Percentiles rank a stretch among this genome's conserved stretches.
Conservation (phyloP, 2,797 vertebrate genomes). For the Austrolebias charrua region DNA sequence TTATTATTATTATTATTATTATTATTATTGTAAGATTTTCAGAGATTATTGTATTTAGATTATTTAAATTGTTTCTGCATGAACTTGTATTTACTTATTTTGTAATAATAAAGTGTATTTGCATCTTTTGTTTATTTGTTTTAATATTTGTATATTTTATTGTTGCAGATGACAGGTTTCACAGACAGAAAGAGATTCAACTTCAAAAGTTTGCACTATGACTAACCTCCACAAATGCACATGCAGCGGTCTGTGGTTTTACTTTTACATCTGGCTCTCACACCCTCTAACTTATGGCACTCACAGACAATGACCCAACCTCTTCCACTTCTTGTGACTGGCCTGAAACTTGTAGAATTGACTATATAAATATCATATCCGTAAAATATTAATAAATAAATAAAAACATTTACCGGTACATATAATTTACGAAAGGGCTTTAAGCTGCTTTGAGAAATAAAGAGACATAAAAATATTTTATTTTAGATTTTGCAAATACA, state of each 20-base stretch:
- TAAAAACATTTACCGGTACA: background rate
- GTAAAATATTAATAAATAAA: background rate
- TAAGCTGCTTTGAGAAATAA: slow-evolving; percentile 1
- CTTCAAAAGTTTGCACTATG: slow-evolving; percentile 91
- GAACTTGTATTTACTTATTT: background rate
- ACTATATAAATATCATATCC: too few relatives aligned
- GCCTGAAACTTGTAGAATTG: background rate
- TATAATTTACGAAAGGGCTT: background rate
- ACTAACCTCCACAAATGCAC: slow-evolving; percentile 71
- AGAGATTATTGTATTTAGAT: too few relatives aligned
- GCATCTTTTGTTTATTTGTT: background rate
- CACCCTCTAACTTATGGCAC: too few relatives aligned
- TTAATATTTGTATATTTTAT: background rate
- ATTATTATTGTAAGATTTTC: too few relatives aligned
- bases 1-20: too few relatives aligned
- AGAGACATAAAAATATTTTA: background rate
- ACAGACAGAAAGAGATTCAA: slow-evolving; percentile 91
- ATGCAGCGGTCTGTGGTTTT: slow-evolving; percentile 32
- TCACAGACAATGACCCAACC: background rate
- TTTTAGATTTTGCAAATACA: background rate
- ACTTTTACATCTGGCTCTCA: background rate
- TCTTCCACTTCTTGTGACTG: background rate
- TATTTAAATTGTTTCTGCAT: too few relatives aligned
- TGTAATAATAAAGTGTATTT: fast-evolving
- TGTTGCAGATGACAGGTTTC: slow-evolving; percentile 85